Evolutionary conservation across 2,797 vertebrate species (phyloP).

Genomic region (Gambusia yucatana): DNA sequence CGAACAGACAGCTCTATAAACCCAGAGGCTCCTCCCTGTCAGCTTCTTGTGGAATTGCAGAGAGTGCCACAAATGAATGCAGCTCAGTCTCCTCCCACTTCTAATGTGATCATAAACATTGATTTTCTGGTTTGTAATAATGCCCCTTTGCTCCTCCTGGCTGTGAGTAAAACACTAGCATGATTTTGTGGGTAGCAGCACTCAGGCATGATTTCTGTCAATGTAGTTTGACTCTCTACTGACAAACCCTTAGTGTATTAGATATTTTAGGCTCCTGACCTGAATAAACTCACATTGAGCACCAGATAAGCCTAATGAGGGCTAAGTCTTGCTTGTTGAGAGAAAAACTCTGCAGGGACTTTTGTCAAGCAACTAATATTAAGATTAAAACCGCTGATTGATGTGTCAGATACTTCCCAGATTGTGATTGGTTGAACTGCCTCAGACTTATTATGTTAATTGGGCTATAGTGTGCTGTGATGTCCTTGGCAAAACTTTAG

Average conservation of each 20-base stretch:
- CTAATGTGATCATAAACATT: constrained; percentile 42
- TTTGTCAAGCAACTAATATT: background rate
- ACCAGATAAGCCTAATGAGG: constrained; percentile 9
- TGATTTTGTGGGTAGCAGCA: background rate
- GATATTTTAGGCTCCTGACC: constrained; percentile 58
- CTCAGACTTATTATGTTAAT: constrained; percentile 14
- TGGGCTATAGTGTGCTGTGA: constrained; percentile 30
- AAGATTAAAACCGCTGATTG: background rate
- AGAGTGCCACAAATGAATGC: constrained; percentile 1
- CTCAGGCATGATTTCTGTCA: constrained; percentile 18
- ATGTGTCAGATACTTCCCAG: background rate
- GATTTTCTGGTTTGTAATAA: constrained; percentile 37
- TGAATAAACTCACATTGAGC: constrained; percentile 35
- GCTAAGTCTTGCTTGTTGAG: constrained; percentile 7
- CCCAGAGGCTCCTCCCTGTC: background rate
- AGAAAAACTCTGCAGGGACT: constrained; percentile 7
- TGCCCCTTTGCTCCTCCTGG: constrained; percentile 14
- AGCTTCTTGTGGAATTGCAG: background rate
- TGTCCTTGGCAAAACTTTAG: constrained; percentile 34
- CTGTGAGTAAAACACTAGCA: constrained; percentile 13
- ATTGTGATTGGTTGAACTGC: background rate
- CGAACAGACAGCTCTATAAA: background rate
- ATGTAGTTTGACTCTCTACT: constrained; percentile 31
- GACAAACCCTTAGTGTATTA: constrained; percentile 17
- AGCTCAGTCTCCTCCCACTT: constrained; percentile 19